These are phyloP conservation scores for Archilochus colubris DNA, from an alignment of 2,113 vertebrate genomes.

Conservation along the genomic window DNA sequence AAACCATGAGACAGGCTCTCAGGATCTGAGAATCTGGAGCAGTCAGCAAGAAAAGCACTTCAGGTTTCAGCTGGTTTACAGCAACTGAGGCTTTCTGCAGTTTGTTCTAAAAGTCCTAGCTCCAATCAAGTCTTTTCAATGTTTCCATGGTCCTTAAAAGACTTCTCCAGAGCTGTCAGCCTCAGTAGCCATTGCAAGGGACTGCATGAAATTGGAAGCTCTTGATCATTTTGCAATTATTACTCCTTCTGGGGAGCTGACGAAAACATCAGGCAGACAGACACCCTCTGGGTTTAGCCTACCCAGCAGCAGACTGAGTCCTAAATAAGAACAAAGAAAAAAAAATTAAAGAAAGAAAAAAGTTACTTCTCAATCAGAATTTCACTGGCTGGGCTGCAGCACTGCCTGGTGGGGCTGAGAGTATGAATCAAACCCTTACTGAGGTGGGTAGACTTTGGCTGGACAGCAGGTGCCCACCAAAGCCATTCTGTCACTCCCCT, in stretches of 20 bases:
- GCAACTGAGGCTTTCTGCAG: background rate
- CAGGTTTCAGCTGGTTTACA: background rate
- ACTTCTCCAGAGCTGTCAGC: background rate
- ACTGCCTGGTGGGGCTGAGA: background rate
- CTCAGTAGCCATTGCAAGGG: background rate
- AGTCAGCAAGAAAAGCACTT: background rate
- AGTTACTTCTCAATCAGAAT: background rate
- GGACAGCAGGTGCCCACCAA: too few species aligned
- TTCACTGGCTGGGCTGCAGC: background rate
- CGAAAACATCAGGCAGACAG: background rate
- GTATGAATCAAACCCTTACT: background rate
- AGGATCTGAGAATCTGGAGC: background rate
- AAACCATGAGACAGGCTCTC: background rate
- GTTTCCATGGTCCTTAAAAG: background rate
- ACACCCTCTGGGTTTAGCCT: background rate
- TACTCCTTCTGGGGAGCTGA: background rate
- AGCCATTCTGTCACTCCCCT: too few species aligned
- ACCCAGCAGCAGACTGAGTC: background rate
- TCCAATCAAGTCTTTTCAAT: background rate
- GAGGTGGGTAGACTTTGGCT: too few species aligned
- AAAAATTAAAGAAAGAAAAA: background rate
- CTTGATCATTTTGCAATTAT: background rate
- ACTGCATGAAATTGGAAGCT: fast-evolving
- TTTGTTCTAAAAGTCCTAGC: background rate
- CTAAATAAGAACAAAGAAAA: background rate